Evolutionary conservation across 2,113 vertebrate genomes (phyloP).

Genomic region (Gasterosteus nipponicus): DNA sequence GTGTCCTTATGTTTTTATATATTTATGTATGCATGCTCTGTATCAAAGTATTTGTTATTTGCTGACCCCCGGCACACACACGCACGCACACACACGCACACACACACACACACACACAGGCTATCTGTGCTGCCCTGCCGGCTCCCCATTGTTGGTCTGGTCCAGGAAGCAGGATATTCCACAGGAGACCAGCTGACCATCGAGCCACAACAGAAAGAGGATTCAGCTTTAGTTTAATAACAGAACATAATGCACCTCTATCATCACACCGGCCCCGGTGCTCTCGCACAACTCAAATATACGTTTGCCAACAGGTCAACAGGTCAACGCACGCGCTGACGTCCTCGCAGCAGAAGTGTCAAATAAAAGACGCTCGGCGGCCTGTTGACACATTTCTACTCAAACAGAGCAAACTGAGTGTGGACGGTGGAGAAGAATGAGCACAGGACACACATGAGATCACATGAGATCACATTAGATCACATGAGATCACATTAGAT

Average conservation of each 20-base stretch:
- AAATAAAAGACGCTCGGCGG: background rate
- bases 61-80: background rate
- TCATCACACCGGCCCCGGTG: background rate
- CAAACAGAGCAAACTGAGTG: background rate
- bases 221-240: background rate
- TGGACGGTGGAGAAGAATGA: background rate
- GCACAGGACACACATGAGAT: background rate
- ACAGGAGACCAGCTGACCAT: conserved; percentile 41
- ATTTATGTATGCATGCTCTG: background rate
- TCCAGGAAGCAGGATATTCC: conserved; percentile 78
- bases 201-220: conserved; percentile 1
- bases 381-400: background rate
- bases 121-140: conserved; percentile 57
- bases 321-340: conserved; percentile 35
- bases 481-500: too few species aligned
- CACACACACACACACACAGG: conserved; percentile 50
- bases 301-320: conserved; percentile 47
- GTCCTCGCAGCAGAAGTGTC: conserved; percentile 12
- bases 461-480: too few species aligned
- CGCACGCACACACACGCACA: conserved; percentile 3
- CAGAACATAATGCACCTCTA: background rate
- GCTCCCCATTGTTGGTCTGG: conserved; percentile 69
- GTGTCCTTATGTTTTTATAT: background rate
- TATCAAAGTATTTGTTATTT: background rate
- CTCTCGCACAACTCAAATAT: background rate